These are phyloP conservation scores for Oxycera nigricornis DNA, from an alignment of 2,888 invertebrate genomes.

Conservation along the genomic window DNA sequence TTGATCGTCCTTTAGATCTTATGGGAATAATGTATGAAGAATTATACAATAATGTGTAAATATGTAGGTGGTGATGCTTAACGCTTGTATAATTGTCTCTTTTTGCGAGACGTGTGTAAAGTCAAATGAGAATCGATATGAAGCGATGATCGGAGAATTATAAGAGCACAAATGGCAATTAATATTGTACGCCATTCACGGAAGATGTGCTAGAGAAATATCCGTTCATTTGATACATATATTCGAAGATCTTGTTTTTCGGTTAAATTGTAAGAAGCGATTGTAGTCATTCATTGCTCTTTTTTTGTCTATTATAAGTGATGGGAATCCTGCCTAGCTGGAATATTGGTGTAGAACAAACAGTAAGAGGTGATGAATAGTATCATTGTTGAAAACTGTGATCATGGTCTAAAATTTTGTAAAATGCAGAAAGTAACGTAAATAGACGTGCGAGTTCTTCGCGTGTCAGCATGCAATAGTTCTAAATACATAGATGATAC, in stretches of 20 bases:
- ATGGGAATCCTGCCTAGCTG: too few species aligned
- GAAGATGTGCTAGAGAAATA: background rate
- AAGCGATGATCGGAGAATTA: background rate
- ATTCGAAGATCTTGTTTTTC: background rate
- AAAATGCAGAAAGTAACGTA: too few species aligned
- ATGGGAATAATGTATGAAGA: background rate
- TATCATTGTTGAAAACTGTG: too few species aligned
- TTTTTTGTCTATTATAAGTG: background rate
- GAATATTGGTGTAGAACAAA: too few species aligned
- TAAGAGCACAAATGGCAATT: background rate
- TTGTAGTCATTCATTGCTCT: conserved; percentile 15
- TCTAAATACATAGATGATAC: too few species aligned
- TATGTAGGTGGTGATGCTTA: conserved; percentile 9
- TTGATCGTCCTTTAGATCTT: background rate
- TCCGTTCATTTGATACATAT: background rate
- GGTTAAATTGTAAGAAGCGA: conserved; percentile 15
- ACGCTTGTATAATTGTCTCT: conserved; percentile 28
- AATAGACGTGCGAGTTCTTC: too few species aligned
- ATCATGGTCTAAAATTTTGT: too few species aligned
- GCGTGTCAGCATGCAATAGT: too few species aligned
- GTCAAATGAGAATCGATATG: background rate
- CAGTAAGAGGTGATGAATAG: too few species aligned
- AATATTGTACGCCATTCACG: too few species aligned
- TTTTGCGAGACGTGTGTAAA: conserved; percentile 29
- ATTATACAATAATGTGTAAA: conserved; percentile 3